Base-by-base conservation (phyloP, 1,140 invertebrate species). In the Panulirus ornatus region DNA sequence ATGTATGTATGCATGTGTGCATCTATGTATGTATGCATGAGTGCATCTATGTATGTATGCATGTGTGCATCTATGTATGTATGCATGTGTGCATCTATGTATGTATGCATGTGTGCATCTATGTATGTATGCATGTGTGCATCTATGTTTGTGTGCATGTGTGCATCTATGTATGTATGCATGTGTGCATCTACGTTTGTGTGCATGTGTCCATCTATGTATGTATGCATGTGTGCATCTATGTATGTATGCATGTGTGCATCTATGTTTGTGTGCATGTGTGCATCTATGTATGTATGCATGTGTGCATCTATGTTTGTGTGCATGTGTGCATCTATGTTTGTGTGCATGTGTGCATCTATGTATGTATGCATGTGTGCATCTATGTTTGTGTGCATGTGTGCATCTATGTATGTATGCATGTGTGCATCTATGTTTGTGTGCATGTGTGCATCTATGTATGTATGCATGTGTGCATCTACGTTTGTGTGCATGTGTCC, bases 401-500 rank as follows among this genome's bases (percentile, higher is more conserved):
- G 73, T 76, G 73, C 14, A 0, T 40, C 0, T 40, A 11, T 76
- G 73, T 27, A 22, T 76, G 73, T 76, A n/a, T 76, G 34, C n/a
- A 36, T 76, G 73, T 76, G 36, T 0, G 73, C 40, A 0, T 2
- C 5, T 14, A n/a, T 40, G 73, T 76, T 30, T 76, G 36, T n/a
- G 73, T 76, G 38, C 42, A 38, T 76, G 73, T 76, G 73, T 76
- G 73, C 42, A 38, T 76, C 36, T 76, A 38, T 76, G 73, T 76
- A 38, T 76, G 73, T 76, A 38, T 42, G 73, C 27, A 38, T 38
- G 38, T 42, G 19, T 40, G 73, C 27, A 38, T 76, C 36, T 76
- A 38, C 27, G 73, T 76, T 34, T 76, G 73, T 42, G 36, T 42
- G 73, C 27, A 27, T 42, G 73, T 44, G 11, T 5, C 36, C 27